Conservation (phyloP, 1,140 invertebrate genomes). For the Sycobia sp. region DNA sequence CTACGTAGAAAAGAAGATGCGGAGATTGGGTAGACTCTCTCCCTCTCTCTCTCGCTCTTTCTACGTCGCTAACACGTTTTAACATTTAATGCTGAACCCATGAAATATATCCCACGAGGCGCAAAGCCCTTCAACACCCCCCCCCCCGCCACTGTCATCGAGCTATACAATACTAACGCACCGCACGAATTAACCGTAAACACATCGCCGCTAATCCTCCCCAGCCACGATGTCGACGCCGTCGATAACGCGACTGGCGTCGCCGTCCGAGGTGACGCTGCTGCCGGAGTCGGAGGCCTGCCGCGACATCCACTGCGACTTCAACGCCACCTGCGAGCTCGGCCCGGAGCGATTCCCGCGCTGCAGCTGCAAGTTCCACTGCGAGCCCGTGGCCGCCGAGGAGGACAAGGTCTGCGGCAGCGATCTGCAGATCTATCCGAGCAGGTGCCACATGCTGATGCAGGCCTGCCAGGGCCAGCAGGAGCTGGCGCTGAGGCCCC, state of each 20-base stretch:
- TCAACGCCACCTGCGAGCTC: slow-evolving; percentile 80
- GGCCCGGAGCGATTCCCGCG: slow-evolving; percentile 76
- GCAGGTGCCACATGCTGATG: slow-evolving; percentile 84
- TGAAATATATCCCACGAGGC: too few species aligned
- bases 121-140: too few species aligned
- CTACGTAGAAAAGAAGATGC: too few species aligned
- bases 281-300: slow-evolving; percentile 70
- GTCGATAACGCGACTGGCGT: slow-evolving; percentile 43
- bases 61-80: too few species aligned
- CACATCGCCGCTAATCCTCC: neutral
- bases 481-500: slow-evolving; percentile 76
- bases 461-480: slow-evolving; percentile 83
- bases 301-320: slow-evolving; percentile 81
- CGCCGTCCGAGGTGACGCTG: slow-evolving; percentile 53
- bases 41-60: too few species aligned
- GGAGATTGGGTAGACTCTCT: too few species aligned
- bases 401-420: slow-evolving; percentile 78
- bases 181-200: slow-evolving; percentile 10
- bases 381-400: slow-evolving; percentile 63
- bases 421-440: slow-evolving; percentile 80
- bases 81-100: too few species aligned
- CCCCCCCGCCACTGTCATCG: too few species aligned
- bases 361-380: slow-evolving; percentile 78
- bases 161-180: too few species aligned
- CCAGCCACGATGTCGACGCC: slow-evolving; percentile 46